These are phyloP conservation scores for Vidua macroura DNA, from an alignment of 2,113 vertebrate species.

Conservation along the genomic window DNA sequence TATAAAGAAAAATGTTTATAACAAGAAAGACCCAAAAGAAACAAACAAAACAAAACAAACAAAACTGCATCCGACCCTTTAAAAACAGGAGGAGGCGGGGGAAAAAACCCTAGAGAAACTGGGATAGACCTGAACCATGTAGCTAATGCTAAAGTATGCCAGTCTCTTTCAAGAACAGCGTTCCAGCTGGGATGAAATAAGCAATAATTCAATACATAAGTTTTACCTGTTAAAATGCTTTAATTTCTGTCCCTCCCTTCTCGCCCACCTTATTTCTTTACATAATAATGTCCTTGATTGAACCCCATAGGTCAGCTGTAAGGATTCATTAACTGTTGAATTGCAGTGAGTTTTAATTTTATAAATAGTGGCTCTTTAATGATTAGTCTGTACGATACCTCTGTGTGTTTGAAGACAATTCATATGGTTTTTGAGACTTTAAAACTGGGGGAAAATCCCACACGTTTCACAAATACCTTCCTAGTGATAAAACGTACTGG, in stretches of 20 bases:
- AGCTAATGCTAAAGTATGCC: background rate
- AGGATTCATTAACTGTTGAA: background rate
- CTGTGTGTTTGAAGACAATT: background rate
- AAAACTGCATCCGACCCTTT: background rate
- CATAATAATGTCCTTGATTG: background rate
- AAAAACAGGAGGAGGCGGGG: background rate
- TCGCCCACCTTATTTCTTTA: background rate
- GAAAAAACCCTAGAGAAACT: background rate
- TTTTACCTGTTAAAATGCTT: background rate
- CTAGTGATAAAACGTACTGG: background rate
- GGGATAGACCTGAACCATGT: background rate
- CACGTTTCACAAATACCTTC: background rate
- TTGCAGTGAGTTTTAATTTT: background rate
- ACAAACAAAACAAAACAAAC: background rate
- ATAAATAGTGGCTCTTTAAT: background rate
- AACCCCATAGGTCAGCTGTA: background rate
- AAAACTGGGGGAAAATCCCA: fast-evolving
- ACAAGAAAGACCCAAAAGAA: background rate
- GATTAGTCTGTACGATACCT: background rate
- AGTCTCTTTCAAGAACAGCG: background rate
- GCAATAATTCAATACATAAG: background rate
- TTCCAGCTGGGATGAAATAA: background rate
- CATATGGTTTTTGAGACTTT: background rate
- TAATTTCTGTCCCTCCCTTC: background rate
- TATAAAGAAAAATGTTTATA: conserved; percentile 12